These are phyloP conservation scores for Melanostigma gelatinosum DNA, from an alignment of 2,113 vertebrate species.

Conservation along the genomic window DNA sequence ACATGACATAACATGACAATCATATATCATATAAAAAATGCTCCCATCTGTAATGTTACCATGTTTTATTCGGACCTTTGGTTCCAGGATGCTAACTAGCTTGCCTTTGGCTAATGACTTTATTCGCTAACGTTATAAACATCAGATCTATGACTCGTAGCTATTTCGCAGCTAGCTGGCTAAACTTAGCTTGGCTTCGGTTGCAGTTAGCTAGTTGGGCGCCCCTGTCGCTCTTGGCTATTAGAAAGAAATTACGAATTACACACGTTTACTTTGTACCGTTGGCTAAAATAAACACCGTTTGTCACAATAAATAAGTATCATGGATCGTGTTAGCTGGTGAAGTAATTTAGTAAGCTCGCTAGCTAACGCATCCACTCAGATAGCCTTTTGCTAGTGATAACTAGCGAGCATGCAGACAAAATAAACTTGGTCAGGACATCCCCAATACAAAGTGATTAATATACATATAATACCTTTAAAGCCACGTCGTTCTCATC, in stretches of 20 bases:
- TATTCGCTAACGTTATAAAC: background rate
- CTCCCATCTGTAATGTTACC: background rate
- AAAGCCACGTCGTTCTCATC: background rate
- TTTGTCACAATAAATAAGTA: too few species aligned
- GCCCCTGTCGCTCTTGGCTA: too few species aligned
- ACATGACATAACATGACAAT: background rate
- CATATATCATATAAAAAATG: background rate
- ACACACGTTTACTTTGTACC: too few species aligned
- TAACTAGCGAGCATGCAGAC: background rate
- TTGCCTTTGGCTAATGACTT: background rate
- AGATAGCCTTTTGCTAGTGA: too few species aligned
- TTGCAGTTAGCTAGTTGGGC: too few species aligned
- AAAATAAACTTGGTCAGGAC: background rate
- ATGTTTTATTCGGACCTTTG: background rate
- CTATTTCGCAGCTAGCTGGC: too few species aligned
- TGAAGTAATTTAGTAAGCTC: too few species aligned
- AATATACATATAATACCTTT: background rate
- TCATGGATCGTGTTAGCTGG: too few species aligned
- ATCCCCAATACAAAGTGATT: background rate
- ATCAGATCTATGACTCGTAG: background rate
- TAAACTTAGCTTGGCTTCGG: too few species aligned
- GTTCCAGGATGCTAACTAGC: background rate
- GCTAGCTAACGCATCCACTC: too few species aligned
- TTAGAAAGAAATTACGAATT: too few species aligned
- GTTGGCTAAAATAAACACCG: too few species aligned